Conservation (phyloP, 2,797 vertebrate genomes). For the Stomatorhinus walkeri region DNA sequence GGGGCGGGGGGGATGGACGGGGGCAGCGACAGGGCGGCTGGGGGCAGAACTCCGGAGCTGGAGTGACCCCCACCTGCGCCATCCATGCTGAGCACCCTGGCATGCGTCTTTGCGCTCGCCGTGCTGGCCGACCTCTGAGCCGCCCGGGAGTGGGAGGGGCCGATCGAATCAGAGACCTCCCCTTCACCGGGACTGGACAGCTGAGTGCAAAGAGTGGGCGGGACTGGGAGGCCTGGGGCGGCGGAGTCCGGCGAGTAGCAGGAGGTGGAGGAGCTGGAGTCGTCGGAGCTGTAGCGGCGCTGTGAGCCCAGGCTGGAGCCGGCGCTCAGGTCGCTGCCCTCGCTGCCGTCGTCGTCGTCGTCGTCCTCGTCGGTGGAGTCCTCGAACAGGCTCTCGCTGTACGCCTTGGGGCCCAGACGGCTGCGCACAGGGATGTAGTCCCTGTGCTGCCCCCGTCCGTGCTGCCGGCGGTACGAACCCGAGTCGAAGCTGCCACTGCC, state of each 20-base stretch:
- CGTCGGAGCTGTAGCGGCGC: conserved; percentile 72
- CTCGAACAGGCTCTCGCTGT: conserved; percentile 76
- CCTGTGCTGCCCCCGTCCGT: conserved; percentile 64
- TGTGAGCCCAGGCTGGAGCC: conserved; percentile 79
- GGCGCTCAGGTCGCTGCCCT: conserved; percentile 72
- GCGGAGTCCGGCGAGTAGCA: conserved; percentile 77
- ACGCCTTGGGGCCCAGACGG: conserved; percentile 70
- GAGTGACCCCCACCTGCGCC: conserved; percentile 63
- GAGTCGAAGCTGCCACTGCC: conserved; percentile 69
- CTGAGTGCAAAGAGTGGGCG: conserved; percentile 49
- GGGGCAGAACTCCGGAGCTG: conserved; percentile 45
- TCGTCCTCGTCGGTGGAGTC: conserved; percentile 76
- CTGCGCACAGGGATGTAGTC: conserved; percentile 72
- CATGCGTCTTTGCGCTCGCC: conserved; percentile 83
- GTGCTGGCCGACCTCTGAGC: conserved; percentile 80
- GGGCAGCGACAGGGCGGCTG: conserved; percentile 53
- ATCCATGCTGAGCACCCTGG: conserved; percentile 82
- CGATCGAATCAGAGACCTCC: conserved; percentile 47
- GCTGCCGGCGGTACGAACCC: conserved; percentile 65
- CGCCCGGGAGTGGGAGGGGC: conserved; percentile 62
- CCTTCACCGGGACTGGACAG: conserved; percentile 52
- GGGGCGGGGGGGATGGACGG: conserved; percentile 56
- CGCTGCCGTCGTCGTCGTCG: conserved; percentile 70
- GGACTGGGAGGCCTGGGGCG: conserved; percentile 52
- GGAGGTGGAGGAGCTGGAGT: conserved; percentile 79